Percentiles rank a stretch among this genome's conserved stretches.
Evolutionary conservation across 1,140 invertebrate species (phyloP).

Genomic region (Nymphalis io): DNA sequence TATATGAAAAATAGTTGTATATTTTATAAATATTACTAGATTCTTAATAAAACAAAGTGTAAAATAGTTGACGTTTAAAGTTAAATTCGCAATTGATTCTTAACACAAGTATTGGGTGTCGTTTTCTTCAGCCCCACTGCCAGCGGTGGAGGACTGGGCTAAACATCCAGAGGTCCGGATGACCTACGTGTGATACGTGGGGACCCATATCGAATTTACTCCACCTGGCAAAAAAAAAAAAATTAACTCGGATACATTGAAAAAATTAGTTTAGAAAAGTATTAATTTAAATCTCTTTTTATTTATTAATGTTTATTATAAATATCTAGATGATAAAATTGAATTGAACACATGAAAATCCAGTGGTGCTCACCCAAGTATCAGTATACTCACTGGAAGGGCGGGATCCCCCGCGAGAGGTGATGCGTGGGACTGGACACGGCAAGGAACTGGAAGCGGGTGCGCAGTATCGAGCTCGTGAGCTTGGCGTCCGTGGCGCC

Average conservation of each 20-base stretch:
- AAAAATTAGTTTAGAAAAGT: background rate
- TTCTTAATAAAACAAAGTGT: too few relatives aligned
- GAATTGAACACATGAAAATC: background rate
- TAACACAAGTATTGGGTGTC: too few relatives aligned
- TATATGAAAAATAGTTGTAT: too few relatives aligned
- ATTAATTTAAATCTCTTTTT: too few relatives aligned
- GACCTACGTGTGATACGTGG: slow-evolving; percentile 59
- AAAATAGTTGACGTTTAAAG: too few relatives aligned
- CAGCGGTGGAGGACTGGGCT: slow-evolving; percentile 57
- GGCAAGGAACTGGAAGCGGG: slow-evolving; percentile 80
- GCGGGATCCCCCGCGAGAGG: slow-evolving; percentile 75
- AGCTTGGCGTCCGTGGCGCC: slow-evolving; percentile 86
- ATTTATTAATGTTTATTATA: too few relatives aligned
- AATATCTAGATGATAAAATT: background rate
- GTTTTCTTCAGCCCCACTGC: slow-evolving; percentile 53
- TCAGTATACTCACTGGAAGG: slow-evolving; percentile 81
- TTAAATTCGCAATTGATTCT: too few relatives aligned
- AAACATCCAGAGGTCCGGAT: slow-evolving; percentile 66
- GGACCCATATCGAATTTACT: slow-evolving; percentile 61
- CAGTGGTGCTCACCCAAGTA: too few relatives aligned
- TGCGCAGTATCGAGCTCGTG: slow-evolving; percentile 56
- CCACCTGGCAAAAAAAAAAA: slow-evolving; percentile 63
- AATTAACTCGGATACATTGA: background rate
- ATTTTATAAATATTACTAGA: too few relatives aligned
- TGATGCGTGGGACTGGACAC: slow-evolving; percentile 84